Evolutionary conservation across 2,888 invertebrate species (phyloP).

Genomic region (Diabrotica balteata): DNA sequence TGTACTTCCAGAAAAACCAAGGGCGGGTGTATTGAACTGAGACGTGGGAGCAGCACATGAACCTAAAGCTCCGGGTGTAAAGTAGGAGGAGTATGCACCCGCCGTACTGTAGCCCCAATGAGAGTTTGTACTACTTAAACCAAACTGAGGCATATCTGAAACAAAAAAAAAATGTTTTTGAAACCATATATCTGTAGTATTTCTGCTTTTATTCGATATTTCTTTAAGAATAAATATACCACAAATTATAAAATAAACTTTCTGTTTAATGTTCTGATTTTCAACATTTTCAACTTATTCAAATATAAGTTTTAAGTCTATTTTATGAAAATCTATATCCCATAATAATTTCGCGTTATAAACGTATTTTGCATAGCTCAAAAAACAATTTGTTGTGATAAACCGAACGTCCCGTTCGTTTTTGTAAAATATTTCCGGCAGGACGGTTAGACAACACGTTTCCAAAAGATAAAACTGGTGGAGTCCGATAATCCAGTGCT

Average conservation of each 20-base stretch:
- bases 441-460: not conserved
- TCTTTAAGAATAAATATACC: no score
- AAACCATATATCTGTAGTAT: no score
- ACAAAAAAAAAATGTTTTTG: conserved; percentile 25
- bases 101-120: conserved; percentile 90
- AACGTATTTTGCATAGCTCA: no score
- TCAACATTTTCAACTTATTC: no score
- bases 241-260: no score
- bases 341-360: no score
- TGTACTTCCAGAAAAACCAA: conserved; percentile 75
- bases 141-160: conserved; percentile 86
- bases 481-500: conserved; percentile 12
- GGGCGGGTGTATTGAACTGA: conserved; percentile 77
- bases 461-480: not conserved
- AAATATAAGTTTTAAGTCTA: no score
- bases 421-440: not conserved
- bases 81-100: conserved; percentile 85
- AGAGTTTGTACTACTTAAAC: conserved; percentile 82
- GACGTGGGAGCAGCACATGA: conserved; percentile 77
- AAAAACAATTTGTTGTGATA: no score
- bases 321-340: no score
- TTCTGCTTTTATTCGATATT: no score
- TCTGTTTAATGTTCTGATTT: no score
- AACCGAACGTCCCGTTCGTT: not conserved
- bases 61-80: conserved; percentile 72